These are phyloP conservation scores for Gnathonemus echidnorhynchus DNA, from an alignment of 2,113 vertebrate species.

Conservation along the genomic window DNA sequence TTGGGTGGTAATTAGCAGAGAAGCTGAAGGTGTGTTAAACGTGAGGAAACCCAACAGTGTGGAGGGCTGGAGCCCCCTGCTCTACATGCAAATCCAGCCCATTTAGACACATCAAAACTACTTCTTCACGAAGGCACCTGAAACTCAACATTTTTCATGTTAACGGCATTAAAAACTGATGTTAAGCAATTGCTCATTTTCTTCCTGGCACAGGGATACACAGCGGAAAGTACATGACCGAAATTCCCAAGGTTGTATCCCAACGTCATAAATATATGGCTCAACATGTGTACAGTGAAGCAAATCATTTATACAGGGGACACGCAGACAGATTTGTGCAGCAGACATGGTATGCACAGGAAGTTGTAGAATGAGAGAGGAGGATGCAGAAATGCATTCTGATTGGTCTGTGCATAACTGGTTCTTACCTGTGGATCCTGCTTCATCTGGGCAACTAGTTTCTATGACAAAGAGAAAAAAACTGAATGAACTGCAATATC, in stretches of 20 bases:
- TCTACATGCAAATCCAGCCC: neutral
- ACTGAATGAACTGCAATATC: constrained; percentile 1
- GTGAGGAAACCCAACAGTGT: no score
- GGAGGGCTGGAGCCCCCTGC: no score
- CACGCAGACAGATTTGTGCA: neutral
- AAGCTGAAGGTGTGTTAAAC: no score
- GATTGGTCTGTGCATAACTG: neutral
- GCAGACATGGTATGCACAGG: neutral
- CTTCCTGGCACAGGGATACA: neutral
- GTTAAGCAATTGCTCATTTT: neutral
- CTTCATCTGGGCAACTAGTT: constrained; percentile 84
- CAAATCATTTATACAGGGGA: neutral
- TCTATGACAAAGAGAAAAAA: constrained; percentile 52
- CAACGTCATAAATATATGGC: neutral
- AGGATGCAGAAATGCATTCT: neutral
- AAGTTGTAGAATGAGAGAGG: neutral
- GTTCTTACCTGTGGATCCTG: constrained; percentile 78
- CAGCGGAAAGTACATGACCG: neutral
- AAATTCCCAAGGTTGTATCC: neutral
- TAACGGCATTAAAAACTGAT: neutral
- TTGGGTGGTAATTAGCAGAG: no score
- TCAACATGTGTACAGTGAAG: neutral
- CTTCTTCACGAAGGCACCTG: neutral
- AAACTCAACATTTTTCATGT: neutral
- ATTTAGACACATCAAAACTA: neutral